phyloP scores from a whole-genome alignment of 2,888 invertebrate species.

The Ommatoiulus sabulosus region DNA sequence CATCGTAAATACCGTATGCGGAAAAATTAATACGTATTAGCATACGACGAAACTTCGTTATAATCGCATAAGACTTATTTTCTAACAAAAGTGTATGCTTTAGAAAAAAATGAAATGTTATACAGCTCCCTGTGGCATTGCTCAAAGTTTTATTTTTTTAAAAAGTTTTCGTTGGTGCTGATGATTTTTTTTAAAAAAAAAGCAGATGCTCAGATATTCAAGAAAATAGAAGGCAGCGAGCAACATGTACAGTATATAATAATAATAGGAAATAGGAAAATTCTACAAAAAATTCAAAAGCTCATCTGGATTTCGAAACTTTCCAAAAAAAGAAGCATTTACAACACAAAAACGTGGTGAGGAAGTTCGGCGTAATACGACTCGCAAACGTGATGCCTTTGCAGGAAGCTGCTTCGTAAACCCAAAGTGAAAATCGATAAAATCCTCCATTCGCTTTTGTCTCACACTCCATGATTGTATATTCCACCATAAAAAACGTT shows the following conservation, averaged over 20 bases:
- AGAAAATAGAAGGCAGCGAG: no score
- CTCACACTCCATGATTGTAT: slow-evolving; percentile 44
- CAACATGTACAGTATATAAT: not conserved
- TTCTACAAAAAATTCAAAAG: not conserved
- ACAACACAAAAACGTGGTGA: not conserved
- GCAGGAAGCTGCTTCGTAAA: slow-evolving; percentile 17
- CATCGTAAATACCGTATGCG: no score
- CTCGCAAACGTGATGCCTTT: not conserved
- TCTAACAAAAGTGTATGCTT: no score
- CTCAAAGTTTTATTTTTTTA: no score
- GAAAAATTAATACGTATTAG: no score
- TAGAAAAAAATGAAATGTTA: no score
- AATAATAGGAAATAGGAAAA: not conserved
- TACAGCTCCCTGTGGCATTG: no score
- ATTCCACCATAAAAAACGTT: slow-evolving; percentile 45
- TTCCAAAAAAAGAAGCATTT: not conserved
- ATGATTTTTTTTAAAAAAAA: no score
- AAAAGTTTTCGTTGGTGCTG: no score
- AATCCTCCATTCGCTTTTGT: slow-evolving; percentile 29
- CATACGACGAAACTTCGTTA: no score
- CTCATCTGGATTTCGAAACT: not conserved
- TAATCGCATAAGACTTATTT: no score
- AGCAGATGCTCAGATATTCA: no score
- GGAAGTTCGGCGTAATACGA: not conserved
- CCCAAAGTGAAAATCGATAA: slow-evolving; percentile 40